phyloP scores from a whole-genome alignment of 1,140 invertebrate genomes.

The Manduca sexta region DNA sequence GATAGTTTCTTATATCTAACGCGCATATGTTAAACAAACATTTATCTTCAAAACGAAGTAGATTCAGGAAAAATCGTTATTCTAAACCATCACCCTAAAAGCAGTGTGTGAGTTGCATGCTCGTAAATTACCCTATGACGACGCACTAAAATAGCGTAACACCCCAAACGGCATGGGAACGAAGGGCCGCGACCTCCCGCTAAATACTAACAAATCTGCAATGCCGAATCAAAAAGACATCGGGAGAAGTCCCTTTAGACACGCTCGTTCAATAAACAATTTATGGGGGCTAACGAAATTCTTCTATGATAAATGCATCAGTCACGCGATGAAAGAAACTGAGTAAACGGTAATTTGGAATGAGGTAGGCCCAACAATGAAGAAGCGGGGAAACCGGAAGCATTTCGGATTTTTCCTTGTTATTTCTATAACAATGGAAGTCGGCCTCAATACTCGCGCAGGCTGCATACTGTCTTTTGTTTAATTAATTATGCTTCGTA shows the following conservation, averaged over 20 bases:
- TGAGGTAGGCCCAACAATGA: constrained; percentile 44
- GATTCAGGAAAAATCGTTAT: constrained; percentile 55
- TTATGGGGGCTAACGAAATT: constrained; percentile 44
- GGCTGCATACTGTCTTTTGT: constrained; percentile 52
- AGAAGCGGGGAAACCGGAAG: constrained; percentile 41
- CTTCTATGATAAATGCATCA: constrained; percentile 56
- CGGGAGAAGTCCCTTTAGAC: constrained; percentile 44
- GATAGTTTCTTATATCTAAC: too few species aligned
- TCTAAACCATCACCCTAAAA: constrained; percentile 55
- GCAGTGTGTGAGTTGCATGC: constrained; percentile 47
- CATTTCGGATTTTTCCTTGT: constrained; percentile 56
- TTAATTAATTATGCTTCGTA: constrained; percentile 64
- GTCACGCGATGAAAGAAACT: constrained; percentile 49
- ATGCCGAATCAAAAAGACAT: constrained; percentile 62
- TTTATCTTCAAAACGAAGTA: constrained; percentile 48
- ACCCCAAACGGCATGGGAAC: constrained; percentile 62
- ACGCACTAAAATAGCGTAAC: constrained; percentile 68
- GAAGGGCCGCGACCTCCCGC: constrained; percentile 27
- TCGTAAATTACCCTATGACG: constrained; percentile 62
- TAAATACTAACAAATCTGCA: constrained; percentile 59
- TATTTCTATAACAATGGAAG: constrained; percentile 56
- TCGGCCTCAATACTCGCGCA: constrained; percentile 43
- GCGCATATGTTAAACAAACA: too few species aligned
- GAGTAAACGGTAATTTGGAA: constrained; percentile 44
- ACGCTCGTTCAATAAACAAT: constrained; percentile 56